Percentiles rank a stretch among this genome's conserved stretches.
phyloP scores from a whole-genome alignment of 2,797 vertebrate genomes.

The Chromobotia macracanthus region DNA sequence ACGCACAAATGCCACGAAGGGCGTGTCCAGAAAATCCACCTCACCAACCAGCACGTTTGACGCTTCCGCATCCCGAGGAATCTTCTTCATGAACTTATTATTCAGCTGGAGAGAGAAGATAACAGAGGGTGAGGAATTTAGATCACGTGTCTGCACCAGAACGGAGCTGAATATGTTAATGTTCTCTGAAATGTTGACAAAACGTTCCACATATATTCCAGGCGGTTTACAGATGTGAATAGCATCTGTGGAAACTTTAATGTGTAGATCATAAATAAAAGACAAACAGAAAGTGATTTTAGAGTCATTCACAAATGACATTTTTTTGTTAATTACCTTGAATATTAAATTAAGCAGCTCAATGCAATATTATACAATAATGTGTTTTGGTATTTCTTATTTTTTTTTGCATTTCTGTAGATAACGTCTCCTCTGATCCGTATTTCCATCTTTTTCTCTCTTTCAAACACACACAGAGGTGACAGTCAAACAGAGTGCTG shows the following conservation, averaged over 20 bases:
- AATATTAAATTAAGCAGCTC: too few species aligned
- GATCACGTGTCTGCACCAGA: too few species aligned
- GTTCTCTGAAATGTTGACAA: too few species aligned
- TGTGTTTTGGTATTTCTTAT: background rate
- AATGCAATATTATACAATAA: background rate
- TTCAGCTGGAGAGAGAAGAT: conserved; percentile 79
- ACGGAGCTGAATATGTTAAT: too few species aligned
- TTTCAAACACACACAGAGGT: background rate
- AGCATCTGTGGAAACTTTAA: too few species aligned
- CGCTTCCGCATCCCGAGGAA: conserved; percentile 95
- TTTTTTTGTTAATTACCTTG: too few species aligned
- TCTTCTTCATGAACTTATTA: conserved; percentile 99
- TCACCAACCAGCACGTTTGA: conserved; percentile 96
- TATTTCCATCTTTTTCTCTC: background rate
- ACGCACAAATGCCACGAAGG: conserved; percentile 95
- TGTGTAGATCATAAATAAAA: too few species aligned
- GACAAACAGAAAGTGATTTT: too few species aligned
- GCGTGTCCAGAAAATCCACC: conserved; percentile 92
- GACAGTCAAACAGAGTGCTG: background rate
- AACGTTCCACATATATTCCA: too few species aligned
- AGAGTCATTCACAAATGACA: too few species aligned
- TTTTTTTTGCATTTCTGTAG: background rate
- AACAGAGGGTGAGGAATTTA: background rate
- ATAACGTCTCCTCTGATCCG: background rate
- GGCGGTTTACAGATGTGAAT: too few species aligned